Conservation (phyloP, 53 echinoderm and acorn worm species). For the Henricia sp. region DNA sequence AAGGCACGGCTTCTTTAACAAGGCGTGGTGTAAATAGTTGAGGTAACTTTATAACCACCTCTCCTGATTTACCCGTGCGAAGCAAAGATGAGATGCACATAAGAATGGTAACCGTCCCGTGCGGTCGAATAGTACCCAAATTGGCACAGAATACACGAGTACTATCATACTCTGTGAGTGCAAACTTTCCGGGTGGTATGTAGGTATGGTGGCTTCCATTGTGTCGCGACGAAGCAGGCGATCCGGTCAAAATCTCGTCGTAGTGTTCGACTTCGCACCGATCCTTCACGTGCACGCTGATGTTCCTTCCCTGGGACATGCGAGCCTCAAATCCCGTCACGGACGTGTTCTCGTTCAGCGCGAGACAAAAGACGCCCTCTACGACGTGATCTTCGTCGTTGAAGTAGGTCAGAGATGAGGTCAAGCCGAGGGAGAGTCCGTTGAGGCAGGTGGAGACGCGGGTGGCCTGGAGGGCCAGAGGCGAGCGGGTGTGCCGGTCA, state of each 20-base stretch:
- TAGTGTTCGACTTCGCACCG: slow-evolving; percentile 89
- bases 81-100: slow-evolving; percentile 88
- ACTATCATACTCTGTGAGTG: slow-evolving; percentile 90
- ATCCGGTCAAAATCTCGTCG: slow-evolving; percentile 86
- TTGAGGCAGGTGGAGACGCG: slow-evolving; percentile 92
- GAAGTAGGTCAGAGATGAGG: slow-evolving; percentile 92
- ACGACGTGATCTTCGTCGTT: slow-evolving; percentile 98
- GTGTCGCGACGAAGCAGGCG: slow-evolving; percentile 55
- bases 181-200: slow-evolving; percentile 92
- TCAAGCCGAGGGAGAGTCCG: slow-evolving; percentile 87
- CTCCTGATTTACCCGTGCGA: slow-evolving; percentile 66
- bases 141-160: slow-evolving; percentile 94
- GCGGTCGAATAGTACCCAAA: slow-evolving; percentile 93
- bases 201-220: slow-evolving; percentile 70
- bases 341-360: slow-evolving; percentile 83
- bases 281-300: slow-evolving; percentile 91
- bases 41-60: slow-evolving; percentile 74
- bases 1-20: slow-evolving; percentile 55
- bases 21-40: slow-evolving; percentile 87
- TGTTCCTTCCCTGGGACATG: slow-evolving; percentile 84
- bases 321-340: slow-evolving; percentile 96
- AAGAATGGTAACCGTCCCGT: slow-evolving; percentile 85
- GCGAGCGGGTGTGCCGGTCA: slow-evolving; percentile 90
- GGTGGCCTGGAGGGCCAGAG: slow-evolving; percentile 82
- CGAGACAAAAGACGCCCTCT: slow-evolving; percentile 91